Percentiles rank a stretch among this genome's conserved stretches.
Conservation (phyloP, 2,113 vertebrate species). For the Oryctolagus cuniculus region DNA sequence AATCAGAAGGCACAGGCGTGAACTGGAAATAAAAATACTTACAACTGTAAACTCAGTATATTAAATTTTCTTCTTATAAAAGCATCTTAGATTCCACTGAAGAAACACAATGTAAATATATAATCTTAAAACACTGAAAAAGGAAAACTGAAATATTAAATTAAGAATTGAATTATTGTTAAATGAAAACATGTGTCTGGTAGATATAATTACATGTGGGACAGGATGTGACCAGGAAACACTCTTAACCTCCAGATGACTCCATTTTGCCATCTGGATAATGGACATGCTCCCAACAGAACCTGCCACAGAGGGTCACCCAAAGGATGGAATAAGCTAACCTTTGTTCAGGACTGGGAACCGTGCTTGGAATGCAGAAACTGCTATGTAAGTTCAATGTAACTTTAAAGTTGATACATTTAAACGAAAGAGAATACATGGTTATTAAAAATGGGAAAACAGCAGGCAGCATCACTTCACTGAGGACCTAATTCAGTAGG, state of each 20-base stretch:
- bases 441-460: neutral
- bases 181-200: neutral
- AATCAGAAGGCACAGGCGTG: neutral
- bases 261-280: neutral
- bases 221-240: neutral
- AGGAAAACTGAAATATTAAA: neutral
- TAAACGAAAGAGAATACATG: neutral
- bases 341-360: neutral
- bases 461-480: neutral
- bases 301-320: neutral
- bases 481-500: neutral
- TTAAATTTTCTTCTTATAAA: neutral
- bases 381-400: neutral
- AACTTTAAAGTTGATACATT: neutral
- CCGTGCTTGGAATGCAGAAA: neutral
- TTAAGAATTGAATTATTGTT: neutral
- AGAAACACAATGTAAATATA: neutral
- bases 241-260: neutral
- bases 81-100: neutral
- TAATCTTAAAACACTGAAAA: neutral
- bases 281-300: neutral
- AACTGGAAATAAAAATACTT: neutral
- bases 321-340: neutral
- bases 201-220: neutral
- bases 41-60: accelerated